A percentile compares a stretch with the other conserved stretches of the same genome.
These are phyloP conservation scores for Schmidtea mediterranea DNA, from an alignment of 1,140 invertebrate genomes.

Conservation along the genomic window DNA sequence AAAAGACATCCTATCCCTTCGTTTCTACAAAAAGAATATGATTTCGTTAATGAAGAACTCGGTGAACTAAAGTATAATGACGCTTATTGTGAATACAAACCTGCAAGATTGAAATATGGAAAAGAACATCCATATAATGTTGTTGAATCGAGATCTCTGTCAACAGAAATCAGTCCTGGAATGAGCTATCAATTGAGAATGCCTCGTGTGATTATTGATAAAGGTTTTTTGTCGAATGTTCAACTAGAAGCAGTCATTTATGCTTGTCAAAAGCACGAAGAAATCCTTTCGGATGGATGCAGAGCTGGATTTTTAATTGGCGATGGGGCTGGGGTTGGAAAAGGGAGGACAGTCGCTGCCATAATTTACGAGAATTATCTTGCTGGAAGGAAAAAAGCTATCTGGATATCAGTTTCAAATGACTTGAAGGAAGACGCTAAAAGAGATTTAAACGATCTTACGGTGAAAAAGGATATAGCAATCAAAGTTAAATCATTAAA, in stretches of 20 bases:
- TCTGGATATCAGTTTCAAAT: slow-evolving; percentile 94
- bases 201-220: slow-evolving; percentile 53
- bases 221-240: slow-evolving; percentile 60
- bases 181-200: slow-evolving; percentile 63
- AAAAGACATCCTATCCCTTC: too few relatives aligned
- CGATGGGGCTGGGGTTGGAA: slow-evolving; percentile 94
- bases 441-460: slow-evolving; percentile 76
- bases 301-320: slow-evolving; percentile 83
- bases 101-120: slow-evolving; percentile 45
- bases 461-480: slow-evolving; percentile 37
- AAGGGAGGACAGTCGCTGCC: slow-evolving; percentile 86
- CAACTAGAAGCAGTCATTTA: slow-evolving; percentile 87
- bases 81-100: too few relatives aligned
- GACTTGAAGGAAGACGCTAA: slow-evolving; percentile 94
- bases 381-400: slow-evolving; percentile 60
- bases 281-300: slow-evolving; percentile 57
- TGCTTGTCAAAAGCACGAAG: slow-evolving; percentile 76
- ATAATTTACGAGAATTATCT: slow-evolving; percentile 94
- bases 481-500: slow-evolving; percentile 66
- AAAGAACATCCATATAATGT: slow-evolving; percentile 92
- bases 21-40: too few relatives aligned
- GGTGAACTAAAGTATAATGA: too few relatives aligned
- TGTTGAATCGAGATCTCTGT: slow-evolving; percentile 85
- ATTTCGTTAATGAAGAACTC: too few relatives aligned
- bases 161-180: slow-evolving; percentile 75